Conservation (phyloP, 2,888 invertebrate genomes). For the Cinara cedri region DNA sequence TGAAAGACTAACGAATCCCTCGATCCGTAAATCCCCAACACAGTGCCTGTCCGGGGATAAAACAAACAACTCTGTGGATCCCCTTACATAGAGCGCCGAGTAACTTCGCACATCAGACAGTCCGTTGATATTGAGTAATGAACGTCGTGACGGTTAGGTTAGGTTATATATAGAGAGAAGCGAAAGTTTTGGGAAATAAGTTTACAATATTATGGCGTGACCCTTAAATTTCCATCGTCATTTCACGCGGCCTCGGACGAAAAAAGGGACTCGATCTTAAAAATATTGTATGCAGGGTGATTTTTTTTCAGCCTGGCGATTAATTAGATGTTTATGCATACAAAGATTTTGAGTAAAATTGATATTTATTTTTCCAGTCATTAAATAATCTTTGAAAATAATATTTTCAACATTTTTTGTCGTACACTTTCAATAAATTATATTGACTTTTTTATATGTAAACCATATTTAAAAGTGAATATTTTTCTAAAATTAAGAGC, state of each 20-base stretch:
- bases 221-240: slow-evolving; percentile 17
- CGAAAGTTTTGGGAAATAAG: background rate
- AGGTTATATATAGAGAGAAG: background rate
- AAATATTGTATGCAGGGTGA: background rate
- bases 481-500: no score
- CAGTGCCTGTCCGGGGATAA: slow-evolving; percentile 9
- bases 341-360: background rate
- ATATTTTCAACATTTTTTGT: no score
- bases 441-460: no score
- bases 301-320: background rate
- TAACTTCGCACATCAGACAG: background rate
- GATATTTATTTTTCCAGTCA: background rate
- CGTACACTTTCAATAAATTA: no score
- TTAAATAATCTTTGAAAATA: no score
- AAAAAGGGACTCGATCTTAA: background rate
- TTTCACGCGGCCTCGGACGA: background rate
- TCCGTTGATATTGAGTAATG: slow-evolving; percentile 20
- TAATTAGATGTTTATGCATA: background rate
- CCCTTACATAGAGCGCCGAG: background rate
- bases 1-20: slow-evolving; percentile 32
- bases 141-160: slow-evolving; percentile 7
- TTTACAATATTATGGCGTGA: background rate
- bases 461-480: no score
- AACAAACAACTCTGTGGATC: background rate
- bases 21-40: slow-evolving; percentile 8